Conservation (phyloP, 2,888 invertebrate genomes). For the Hirtodrosophila trivittata region DNA sequence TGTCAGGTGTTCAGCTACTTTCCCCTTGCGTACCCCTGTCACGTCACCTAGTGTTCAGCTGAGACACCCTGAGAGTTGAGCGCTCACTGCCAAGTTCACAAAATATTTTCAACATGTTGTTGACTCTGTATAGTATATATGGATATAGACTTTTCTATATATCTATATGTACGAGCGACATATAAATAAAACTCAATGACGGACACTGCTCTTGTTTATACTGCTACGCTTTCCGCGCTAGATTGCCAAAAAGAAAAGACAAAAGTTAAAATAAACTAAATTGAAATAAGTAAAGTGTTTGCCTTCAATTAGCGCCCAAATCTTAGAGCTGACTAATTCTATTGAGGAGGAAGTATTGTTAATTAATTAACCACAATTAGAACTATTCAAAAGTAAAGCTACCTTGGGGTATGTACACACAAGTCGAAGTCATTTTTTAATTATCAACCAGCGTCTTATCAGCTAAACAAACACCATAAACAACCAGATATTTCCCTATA, state of each 20-base stretch:
- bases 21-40: neutral
- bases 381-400: neutral
- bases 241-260: conserved; percentile 57
- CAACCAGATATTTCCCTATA: conserved; percentile 1
- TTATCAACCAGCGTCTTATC: conserved; percentile 21
- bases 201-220: conserved; percentile 53
- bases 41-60: conserved; percentile 2
- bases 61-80: conserved; percentile 16
- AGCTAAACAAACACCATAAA: conserved; percentile 25
- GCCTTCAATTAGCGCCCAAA: conserved; percentile 24
- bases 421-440: neutral
- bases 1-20: neutral
- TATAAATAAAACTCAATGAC: conserved; percentile 70
- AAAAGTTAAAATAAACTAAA: conserved; percentile 7
- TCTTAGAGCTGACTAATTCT: neutral
- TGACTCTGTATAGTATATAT: conserved; percentile 3
- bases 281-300: conserved; percentile 11
- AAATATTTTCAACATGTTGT: conserved; percentile 32
- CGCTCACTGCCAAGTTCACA: conserved; percentile 55
- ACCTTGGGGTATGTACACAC: conserved; percentile 23
- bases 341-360: conserved; percentile 13
- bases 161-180: conserved; percentile 14
- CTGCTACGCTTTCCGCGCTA: conserved; percentile 55
- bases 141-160: conserved; percentile 19
- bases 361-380: conserved; percentile 19